Base-by-base conservation (phyloP, 2,888 invertebrate species). In the Geophilus truncorum region DNA sequence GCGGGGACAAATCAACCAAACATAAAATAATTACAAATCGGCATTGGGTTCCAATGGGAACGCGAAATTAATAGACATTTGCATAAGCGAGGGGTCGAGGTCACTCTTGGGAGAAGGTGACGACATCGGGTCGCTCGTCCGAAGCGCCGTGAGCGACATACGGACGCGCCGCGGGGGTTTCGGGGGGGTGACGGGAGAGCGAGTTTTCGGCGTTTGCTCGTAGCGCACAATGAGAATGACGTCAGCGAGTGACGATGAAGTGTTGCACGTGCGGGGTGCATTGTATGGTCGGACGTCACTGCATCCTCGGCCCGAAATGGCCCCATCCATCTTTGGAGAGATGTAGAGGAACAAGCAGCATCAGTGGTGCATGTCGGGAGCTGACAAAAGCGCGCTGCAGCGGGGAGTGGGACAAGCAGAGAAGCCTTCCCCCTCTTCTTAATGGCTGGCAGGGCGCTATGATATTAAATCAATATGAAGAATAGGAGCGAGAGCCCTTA, bases 391-490 rank as follows among this genome's bases (percentile, higher is more conserved):
- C 57, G 57, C 57, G 57, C 57, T 62, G 21, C 23, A 62, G 21
- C 57, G 23, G 23, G 57, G 57, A 62, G 57, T 62, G 57, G 57
- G 57, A 23, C 57, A 62, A 62, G 21, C 21, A 23, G 23, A 62
- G 57, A 21, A 62, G n/a, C 0, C 57, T 6, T 62, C 7, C 57
- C 57, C 57, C 57, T 21, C 57, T 62, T 2, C 57, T 62, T 62
- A 62, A 62, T 62, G 57, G 57, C 21, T 62, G 57, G 57, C 57
- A 62, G 57, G 57, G 57, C 23, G 57, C 23, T 23, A 18, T 76
- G 76, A 76, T 76, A 76, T 76, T 76, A 76, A 76, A 76, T 76
- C 76, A 76, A 76, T 76, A 76, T 76, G 76, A 76, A 76, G 30
- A 76, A 76, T 76, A 28, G 76, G 76, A 76, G 23, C 23, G 23